Percentiles rank a stretch among this genome's conserved stretches.
These are phyloP conservation scores for Pygathrix nemaeus DNA, from an alignment of 2,113 vertebrate genomes.

Conservation along the genomic window DNA sequence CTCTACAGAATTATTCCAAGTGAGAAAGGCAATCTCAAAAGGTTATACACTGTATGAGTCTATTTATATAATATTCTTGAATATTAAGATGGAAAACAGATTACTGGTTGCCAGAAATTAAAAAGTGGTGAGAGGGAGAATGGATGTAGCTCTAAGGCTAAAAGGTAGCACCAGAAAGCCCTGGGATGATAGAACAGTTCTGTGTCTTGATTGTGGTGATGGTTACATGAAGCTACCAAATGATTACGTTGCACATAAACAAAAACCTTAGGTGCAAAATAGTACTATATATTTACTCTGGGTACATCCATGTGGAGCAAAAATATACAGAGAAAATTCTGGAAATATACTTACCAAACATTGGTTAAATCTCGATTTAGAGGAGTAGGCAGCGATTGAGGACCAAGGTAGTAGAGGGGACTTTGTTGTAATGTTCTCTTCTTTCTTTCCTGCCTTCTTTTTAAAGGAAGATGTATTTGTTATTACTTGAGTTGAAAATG, in stretches of 20 bases:
- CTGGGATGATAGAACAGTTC: neutral
- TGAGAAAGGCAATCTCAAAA: no score
- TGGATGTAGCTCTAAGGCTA: neutral
- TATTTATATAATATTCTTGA: no score
- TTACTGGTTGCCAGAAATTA: neutral
- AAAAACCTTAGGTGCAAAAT: neutral
- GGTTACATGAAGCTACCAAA: neutral
- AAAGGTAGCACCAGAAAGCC: neutral
- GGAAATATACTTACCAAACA: neutral
- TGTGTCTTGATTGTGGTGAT: neutral
- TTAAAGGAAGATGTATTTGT: neutral
- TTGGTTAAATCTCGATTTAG: neutral
- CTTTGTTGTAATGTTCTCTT: neutral
- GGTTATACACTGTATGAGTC: no score
- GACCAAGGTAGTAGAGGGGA: neutral
- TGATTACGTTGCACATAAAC: neutral
- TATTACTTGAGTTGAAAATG: conserved; percentile 1
- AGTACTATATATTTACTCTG: neutral
- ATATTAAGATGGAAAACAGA: neutral
- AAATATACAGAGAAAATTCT: neutral
- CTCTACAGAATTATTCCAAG: no score
- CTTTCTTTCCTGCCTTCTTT: neutral
- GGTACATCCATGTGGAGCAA: neutral
- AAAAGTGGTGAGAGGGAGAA: neutral
- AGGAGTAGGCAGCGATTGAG: neutral